Conservation (phyloP, 2,888 invertebrate genomes). For the Caenorhabditis sp. region DNA sequence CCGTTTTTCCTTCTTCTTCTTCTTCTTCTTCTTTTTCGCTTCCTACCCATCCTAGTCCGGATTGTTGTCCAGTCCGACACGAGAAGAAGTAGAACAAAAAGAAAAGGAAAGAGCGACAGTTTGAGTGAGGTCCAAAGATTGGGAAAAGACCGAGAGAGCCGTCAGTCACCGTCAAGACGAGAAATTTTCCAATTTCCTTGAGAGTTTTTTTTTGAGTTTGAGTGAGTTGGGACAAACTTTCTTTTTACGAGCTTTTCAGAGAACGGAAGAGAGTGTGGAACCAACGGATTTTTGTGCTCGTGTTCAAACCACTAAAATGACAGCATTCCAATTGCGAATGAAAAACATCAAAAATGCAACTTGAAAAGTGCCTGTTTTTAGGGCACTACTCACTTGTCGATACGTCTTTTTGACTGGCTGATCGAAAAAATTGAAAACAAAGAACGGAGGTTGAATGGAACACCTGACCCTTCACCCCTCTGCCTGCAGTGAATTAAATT, state of each 20-base stretch:
- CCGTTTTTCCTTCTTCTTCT: slow-evolving; percentile 6
- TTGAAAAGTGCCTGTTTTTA: too few relatives aligned
- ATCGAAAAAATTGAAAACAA: neutral
- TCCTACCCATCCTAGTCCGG: too few relatives aligned
- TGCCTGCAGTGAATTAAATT: neutral
- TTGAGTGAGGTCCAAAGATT: slow-evolving; percentile 6
- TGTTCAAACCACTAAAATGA: too few relatives aligned
- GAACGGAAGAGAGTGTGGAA: too few relatives aligned
- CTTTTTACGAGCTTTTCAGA: neutral
- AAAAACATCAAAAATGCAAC: neutral
- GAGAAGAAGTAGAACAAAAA: too few relatives aligned
- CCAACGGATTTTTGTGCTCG: too few relatives aligned
- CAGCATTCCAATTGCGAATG: too few relatives aligned
- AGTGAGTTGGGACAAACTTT: neutral
- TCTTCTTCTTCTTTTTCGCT: too few relatives aligned
- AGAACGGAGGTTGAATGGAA: neutral
- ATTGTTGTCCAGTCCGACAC: too few relatives aligned
- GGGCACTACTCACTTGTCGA: too few relatives aligned
- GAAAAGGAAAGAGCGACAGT: neutral
- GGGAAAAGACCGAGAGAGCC: neutral
- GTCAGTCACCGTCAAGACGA: neutral
- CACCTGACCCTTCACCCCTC: slow-evolving; percentile 8
- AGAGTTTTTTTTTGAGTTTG: neutral
- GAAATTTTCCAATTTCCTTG: slow-evolving; percentile 3
- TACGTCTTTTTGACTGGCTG: too few relatives aligned